Evolutionary conservation across 2,113 vertebrate genomes (phyloP), one percentile per base, ranked within the genome.

Genomic region (Datnioides undecimradiatus): DNA sequence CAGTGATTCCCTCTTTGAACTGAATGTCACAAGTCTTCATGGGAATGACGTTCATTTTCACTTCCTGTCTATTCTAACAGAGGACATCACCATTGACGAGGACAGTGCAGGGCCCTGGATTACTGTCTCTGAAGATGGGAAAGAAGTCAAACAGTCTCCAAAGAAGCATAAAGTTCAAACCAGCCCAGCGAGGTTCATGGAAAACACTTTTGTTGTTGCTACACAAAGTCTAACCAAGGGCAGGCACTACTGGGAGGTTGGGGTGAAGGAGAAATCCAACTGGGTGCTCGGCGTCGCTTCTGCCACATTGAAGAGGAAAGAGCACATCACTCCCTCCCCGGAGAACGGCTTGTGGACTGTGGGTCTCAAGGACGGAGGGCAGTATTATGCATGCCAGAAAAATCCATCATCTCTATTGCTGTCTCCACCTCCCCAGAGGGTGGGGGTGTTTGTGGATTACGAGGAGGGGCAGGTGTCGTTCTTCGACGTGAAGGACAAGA

Each of bases 361-460:
- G 17, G 40, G 52, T 34, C 74, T 70, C 51, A 49, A 23, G 19
- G 59, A 78, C 6, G 63, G 67, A n/a, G 40, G 10, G 31, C 40
- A 14, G 38, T 45, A 52, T 17, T 40, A 45, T 27, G 65, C 19
- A 17, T 34, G 25, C 17, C 16, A 1, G 38, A 16, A 54, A 27
- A 69, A 46, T 2, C 45, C 49, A 0, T 38, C 40, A 5, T 1
- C 36, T 33, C 12, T 62, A 6, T 38, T 2, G 67, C 12, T 67
- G 7, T 33, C 62, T 4, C 27, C 31, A 12, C 1, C 6, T 23
- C 45, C 49, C 23, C 41, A 29, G 43, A 72, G 66, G 38, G 59
- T 59, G 43, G 43, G 40, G 40, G 57, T 65, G 68, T 79, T 78
- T 74, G 59, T 82, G 65, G 46, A 84, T 78, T 69, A 71, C 12